Conservation (phyloP, 2,113 vertebrate genomes). For the Bujurquina vittata region DNA sequence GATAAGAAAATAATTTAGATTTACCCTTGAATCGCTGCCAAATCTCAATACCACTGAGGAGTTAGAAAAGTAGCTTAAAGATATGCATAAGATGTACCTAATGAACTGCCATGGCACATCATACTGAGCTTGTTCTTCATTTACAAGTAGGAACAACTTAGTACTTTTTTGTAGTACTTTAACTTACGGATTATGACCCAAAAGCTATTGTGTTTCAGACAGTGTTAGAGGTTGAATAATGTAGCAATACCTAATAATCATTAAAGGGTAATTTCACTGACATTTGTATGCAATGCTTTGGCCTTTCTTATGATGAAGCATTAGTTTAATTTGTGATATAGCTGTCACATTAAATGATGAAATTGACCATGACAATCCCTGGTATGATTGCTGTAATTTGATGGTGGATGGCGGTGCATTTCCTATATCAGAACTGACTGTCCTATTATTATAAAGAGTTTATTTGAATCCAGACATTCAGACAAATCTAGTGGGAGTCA, state of each 20-base stretch:
- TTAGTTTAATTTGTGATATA: neutral
- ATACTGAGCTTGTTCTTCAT: neutral
- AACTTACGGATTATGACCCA: neutral
- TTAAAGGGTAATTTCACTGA: neutral
- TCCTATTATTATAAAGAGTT: neutral
- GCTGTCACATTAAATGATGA: neutral
- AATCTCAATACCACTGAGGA: too few species aligned
- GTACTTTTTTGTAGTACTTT: neutral
- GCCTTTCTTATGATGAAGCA: neutral
- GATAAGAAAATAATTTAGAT: neutral
- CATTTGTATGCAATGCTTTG: neutral
- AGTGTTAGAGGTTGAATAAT: neutral
- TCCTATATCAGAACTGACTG: conserved; percentile 3
- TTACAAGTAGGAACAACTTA: neutral
- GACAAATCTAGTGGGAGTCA: conserved; percentile 18
- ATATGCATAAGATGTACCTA: neutral
- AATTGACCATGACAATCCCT: neutral
- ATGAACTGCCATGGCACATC: neutral
- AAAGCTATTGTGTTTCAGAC: neutral
- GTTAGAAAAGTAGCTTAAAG: neutral
- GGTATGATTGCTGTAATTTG: neutral
- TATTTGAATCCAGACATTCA: conserved; percentile 27
- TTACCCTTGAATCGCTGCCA: too few species aligned
- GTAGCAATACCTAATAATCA: neutral
- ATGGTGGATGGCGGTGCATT: neutral